Conservation (phyloP, 2,888 invertebrate species). For the Melieria crassipennis region DNA sequence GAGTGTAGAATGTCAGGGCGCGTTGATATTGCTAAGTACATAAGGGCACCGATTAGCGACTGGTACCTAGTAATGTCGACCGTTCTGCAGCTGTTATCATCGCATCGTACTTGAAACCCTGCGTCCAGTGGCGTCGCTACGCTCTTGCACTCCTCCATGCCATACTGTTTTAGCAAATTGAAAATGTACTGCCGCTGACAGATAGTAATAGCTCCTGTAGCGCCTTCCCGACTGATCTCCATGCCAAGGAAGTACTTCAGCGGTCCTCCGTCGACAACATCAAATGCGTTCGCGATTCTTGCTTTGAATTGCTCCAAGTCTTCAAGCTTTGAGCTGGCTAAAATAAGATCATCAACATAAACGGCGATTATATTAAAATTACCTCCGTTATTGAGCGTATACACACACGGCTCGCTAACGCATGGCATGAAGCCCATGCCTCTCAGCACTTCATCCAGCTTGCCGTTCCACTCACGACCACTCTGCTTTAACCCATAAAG, state of each 20-base stretch:
- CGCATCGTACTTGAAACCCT: conserved; percentile 31
- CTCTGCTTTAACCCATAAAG: not conserved
- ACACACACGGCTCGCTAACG: not conserved
- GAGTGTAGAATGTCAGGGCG: conserved; percentile 14
- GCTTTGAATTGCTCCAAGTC: not conserved
- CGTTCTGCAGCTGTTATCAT: conserved; percentile 1
- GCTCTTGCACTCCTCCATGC: conserved; percentile 7
- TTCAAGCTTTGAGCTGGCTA: not conserved
- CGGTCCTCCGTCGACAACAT: not conserved
- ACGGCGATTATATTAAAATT: conserved; percentile 9
- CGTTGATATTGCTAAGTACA: conserved; percentile 23
- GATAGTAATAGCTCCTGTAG: not conserved
- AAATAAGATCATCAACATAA: conserved; percentile 1
- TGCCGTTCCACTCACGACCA: too few species aligned
- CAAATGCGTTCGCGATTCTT: not conserved
- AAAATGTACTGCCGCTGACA: conserved; percentile 3
- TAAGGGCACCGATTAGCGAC: conserved; percentile 35
- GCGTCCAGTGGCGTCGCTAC: conserved; percentile 5
- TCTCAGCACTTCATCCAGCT: not conserved
- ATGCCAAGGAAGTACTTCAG: not conserved
- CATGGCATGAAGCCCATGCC: not conserved
- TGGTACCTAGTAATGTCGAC: conserved; percentile 33
- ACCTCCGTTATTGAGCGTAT: not conserved
- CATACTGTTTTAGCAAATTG: conserved; percentile 5
- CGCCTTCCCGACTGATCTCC: conserved; percentile 1